Conservation (phyloP, 2,888 invertebrate genomes). For the Sepiola atlantica region DNA sequence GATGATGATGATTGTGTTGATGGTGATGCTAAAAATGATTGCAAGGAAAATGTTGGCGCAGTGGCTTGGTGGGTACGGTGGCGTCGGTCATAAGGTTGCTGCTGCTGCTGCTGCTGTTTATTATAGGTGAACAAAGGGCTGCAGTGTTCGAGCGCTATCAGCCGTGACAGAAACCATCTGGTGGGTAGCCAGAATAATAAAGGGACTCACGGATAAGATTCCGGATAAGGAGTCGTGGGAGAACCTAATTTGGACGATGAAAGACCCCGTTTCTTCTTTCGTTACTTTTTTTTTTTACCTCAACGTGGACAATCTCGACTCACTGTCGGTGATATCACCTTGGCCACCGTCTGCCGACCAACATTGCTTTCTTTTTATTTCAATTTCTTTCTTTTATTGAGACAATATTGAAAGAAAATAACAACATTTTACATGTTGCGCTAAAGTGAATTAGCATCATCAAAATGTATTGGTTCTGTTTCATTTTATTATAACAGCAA, state of each 20-base stretch:
- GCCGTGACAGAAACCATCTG: conserved; percentile 32
- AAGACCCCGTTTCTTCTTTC: neutral
- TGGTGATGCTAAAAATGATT: neutral
- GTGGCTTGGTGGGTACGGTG: neutral
- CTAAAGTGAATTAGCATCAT: too few relatives aligned
- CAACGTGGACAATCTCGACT: neutral
- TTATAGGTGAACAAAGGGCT: neutral
- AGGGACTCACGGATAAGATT: neutral
- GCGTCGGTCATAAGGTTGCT: neutral
- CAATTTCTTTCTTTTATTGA: too few relatives aligned
- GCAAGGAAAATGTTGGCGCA: neutral
- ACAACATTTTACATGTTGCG: too few relatives aligned
- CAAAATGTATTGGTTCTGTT: too few relatives aligned
- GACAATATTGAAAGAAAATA: too few relatives aligned
- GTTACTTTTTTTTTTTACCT: neutral
- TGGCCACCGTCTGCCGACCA: neutral
- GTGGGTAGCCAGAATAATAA: neutral
- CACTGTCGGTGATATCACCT: neutral
- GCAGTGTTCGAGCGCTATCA: conserved; percentile 10
- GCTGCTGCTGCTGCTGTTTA: neutral
- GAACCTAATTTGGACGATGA: neutral
- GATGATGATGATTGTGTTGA: neutral
- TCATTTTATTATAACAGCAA: too few relatives aligned
- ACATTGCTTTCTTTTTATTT: neutral
- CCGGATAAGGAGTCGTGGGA: neutral